Evolutionary conservation across 1,140 invertebrate species (phyloP), one percentile per base, ranked within the genome.

Genomic region (Drosophila mauritiana): DNA sequence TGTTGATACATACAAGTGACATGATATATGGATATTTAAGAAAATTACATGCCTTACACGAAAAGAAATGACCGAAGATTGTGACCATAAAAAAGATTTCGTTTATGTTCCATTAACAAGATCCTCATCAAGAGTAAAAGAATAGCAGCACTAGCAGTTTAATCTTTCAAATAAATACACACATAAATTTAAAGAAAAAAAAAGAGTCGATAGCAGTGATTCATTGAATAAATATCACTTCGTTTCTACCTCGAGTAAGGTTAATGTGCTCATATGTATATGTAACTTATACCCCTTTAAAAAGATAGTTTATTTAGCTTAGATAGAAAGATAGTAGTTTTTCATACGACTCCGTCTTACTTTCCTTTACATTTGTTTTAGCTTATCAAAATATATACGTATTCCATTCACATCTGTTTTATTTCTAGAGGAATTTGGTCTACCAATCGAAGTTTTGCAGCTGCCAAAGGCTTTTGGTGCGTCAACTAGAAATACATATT

Each of bases 401-500:
- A 70, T 51, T 42, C 42, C 55, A 53, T 55, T 39, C 39, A 31
- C 45, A 78, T 68, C 25, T 63, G 45, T 79, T 88, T 57, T 42
- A 15, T 48, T 40, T 20, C 46, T 49, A 55, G n/a, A 53, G n/a
- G n/a, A 58, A 75, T 67, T 73, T 36, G 43, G 42, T 54, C 62
- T 63, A 37, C 45, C 51, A 36, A 69, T 70, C 20, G 40, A 34
- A 69, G 51, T 69, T 70, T 39, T 42, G 12, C 67, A 70, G 67
- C 67, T 70, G 67, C 67, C 63, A 70, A 69, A 56, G 25, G 51
- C 13, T 49, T 69, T 49, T 20, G 49, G 64, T 70, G 64, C 67
- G 67, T 70, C 67, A 70, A 69, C 43, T 69, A 56, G 13, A 70
- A 69, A 34, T 56, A 70, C 55, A 34, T 56, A 56, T 56, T 69